These are phyloP conservation scores for Liasis olivaceus DNA, from an alignment of 2,797 vertebrate genomes.

Conservation along the genomic window DNA sequence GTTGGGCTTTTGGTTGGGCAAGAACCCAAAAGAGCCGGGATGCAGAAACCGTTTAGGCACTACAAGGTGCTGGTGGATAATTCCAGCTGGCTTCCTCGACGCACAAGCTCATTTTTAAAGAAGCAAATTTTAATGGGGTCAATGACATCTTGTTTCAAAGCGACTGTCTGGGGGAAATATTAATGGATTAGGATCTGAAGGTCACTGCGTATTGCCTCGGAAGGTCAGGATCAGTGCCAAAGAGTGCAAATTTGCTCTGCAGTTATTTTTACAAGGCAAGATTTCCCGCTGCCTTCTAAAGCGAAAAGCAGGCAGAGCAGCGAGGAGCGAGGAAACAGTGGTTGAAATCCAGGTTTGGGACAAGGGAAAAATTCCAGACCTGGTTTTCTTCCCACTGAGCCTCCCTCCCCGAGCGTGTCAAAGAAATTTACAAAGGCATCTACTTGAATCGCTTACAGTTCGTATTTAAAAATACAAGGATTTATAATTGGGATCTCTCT, in stretches of 20 bases:
- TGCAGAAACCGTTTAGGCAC: background rate
- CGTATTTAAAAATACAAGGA: slow-evolving; percentile 73
- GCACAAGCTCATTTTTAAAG: background rate
- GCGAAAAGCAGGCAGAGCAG: background rate
- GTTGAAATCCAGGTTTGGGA: slow-evolving; percentile 12
- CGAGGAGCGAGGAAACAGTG: background rate
- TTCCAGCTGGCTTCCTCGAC: background rate
- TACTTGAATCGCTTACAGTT: slow-evolving; percentile 69
- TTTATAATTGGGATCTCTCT: slow-evolving; percentile 47
- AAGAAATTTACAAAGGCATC: slow-evolving; percentile 68
- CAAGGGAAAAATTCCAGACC: slow-evolving; percentile 64
- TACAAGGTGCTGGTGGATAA: background rate
- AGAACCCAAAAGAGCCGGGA: background rate
- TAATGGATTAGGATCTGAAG: background rate
- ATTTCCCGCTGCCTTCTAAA: background rate
- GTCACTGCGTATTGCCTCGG: background rate
- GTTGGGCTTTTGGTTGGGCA: background rate
- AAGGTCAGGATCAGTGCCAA: background rate
- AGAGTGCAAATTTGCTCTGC: background rate
- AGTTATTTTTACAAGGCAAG: background rate
- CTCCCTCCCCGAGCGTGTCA: slow-evolving; percentile 61
- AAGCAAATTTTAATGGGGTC: background rate
- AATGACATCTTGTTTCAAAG: background rate
- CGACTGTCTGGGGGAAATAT: background rate
- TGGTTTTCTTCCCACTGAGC: slow-evolving; percentile 67